Percentiles rank a stretch among this genome's conserved stretches.
Conservation (phyloP, 2,888 invertebrate species). For the Kuschelorhynchus macadamiae region DNA sequence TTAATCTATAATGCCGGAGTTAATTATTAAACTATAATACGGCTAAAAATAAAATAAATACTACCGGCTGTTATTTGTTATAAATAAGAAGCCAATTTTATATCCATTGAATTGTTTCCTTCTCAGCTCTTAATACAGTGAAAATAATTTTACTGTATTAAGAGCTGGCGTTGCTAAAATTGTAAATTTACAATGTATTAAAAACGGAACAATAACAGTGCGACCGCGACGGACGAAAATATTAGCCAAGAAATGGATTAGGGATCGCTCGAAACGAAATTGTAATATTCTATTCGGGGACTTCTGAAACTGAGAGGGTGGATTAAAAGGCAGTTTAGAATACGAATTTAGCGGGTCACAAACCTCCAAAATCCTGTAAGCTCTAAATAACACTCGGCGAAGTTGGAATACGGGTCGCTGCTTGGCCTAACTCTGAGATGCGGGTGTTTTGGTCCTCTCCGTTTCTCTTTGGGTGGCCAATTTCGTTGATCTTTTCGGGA, state of each 20-base stretch:
- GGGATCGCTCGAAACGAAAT: conserved; percentile 33
- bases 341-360: conserved; percentile 49
- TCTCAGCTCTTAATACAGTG: no score
- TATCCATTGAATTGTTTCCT: no score
- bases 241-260: conserved; percentile 17
- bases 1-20: no score
- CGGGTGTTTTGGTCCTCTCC: conserved; percentile 30
- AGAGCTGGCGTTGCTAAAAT: no score
- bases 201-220: no score
- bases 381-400: conserved; percentile 46
- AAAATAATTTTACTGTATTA: no score
- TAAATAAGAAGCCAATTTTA: no score
- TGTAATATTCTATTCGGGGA: conserved; percentile 46
- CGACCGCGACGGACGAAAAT: no score
- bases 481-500: conserved; percentile 37
- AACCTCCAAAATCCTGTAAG: conserved; percentile 45
- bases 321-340: conserved; percentile 51
- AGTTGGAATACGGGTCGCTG: conserved; percentile 50
- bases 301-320: conserved; percentile 47
- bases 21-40: no score
- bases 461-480: conserved; percentile 32
- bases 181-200: no score
- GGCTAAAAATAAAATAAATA: no score
- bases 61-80: no score
- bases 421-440: conserved; percentile 33